Percentiles rank a stretch among this genome's conserved stretches.
phyloP scores from a whole-genome alignment of 1,140 invertebrate genomes.

The Aphelenchoides besseyi region DNA sequence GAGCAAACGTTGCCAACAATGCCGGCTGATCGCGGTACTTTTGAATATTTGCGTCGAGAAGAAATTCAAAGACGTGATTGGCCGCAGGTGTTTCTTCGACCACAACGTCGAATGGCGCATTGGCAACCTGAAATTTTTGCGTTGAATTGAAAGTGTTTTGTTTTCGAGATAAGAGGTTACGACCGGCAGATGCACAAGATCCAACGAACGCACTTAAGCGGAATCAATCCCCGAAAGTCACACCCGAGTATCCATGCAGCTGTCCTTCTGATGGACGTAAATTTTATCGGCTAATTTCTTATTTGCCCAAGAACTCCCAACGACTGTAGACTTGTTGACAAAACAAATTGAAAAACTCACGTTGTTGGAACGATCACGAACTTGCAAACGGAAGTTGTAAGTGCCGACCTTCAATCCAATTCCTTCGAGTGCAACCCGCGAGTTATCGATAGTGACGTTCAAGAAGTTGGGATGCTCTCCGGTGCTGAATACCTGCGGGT shows the following conservation, averaged over 20 bases:
- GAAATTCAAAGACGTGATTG: conserved; percentile 11
- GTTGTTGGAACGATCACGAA: neutral
- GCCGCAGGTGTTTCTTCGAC: neutral
- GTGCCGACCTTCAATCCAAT: conserved; percentile 8
- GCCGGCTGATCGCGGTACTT: conserved; percentile 14
- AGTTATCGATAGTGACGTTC: conserved; percentile 1
- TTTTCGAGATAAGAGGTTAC: neutral
- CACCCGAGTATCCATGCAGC: neutral
- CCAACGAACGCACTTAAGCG: neutral
- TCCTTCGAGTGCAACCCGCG: neutral
- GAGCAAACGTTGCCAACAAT: conserved; percentile 4
- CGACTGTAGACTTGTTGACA: neutral
- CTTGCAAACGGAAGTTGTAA: conserved; percentile 16
- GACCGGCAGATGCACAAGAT: neutral
- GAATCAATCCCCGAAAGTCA: conserved; percentile 15
- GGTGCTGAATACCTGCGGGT: conserved; percentile 10
- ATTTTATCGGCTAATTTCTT: neutral
- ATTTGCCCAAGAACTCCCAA: neutral
- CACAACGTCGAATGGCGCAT: conserved; percentile 12
- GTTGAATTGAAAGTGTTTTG: neutral
- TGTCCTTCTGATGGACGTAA: neutral
- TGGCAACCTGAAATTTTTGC: neutral
- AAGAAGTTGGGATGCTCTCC: conserved; percentile 9
- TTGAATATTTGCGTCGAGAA: neutral
- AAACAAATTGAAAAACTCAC: conserved; percentile 5